Conservation (phyloP, 2,797 vertebrate species). For the Phalanger gymnotis region DNA sequence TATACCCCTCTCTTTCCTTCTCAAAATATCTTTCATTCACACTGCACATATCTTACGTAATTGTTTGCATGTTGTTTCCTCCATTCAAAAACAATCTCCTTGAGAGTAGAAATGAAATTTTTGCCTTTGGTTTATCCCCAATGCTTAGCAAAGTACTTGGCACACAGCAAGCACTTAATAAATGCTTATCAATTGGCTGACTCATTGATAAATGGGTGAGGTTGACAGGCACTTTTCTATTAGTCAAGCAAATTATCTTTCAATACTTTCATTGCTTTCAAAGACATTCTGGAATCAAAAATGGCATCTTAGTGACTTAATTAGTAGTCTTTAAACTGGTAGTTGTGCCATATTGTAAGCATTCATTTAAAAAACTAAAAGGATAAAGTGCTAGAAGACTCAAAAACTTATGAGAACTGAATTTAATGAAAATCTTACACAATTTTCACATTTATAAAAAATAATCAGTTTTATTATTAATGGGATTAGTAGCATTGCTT, state of each 20-base stretch:
- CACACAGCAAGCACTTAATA: not conserved
- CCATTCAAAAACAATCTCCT: not conserved
- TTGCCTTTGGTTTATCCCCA: not conserved
- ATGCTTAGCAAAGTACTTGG: not conserved
- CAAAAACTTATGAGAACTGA: not conserved
- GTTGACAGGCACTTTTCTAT: not conserved
- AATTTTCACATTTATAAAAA: not conserved
- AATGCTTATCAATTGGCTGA: not conserved
- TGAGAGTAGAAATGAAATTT: not conserved
- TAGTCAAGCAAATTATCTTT: not conserved
- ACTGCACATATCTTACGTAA: not conserved
- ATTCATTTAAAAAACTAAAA: not conserved
- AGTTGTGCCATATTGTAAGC: not conserved
- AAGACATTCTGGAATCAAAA: not conserved
- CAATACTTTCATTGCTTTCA: not conserved
- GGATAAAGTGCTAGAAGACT: not conserved
- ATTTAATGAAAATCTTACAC: not conserved
- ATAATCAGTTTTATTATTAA: not conserved
- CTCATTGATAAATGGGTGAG: not conserved
- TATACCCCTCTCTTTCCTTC: not conserved
- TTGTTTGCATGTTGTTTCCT: not conserved
- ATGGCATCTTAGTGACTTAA: not conserved
- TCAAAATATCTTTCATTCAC: not conserved
- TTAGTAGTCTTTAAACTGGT: not conserved
- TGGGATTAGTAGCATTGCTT: not conserved